Evolutionary conservation across 2,113 vertebrate species (phyloP), one percentile per base, ranked within the genome.

Genomic region (Pantherophis guttatus): DNA sequence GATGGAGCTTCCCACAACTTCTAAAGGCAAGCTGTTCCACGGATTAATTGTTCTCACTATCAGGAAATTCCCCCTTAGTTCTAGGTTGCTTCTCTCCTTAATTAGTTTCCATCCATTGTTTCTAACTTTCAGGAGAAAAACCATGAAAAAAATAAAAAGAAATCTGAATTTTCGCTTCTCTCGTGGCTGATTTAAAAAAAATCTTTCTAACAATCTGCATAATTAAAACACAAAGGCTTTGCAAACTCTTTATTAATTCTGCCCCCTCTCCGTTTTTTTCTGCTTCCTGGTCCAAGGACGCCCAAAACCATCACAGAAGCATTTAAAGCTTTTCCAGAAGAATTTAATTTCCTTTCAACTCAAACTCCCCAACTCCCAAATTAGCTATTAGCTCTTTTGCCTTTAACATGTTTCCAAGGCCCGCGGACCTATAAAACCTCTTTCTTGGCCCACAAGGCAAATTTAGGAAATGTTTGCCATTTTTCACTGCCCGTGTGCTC

Each of bases 401-500:
- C 93, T 96, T 96, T 94, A 88, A 94, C 94, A 70, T 10, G 44
- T 94, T 95, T 96, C 85, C 94, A 96, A 92, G 48, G 53, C 44
- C 94, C 58, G 91, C 87, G 93, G 90, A 48, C 89, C 95, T 93
- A 58, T 94, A 95, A 96, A 96, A 94, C 95, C 94, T 50, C 91
- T 3, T 0, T 90, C 95, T 62, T 87, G 62, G 48, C 12, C 3
- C 39, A 54, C 21, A 90, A 91, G 90, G 85, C 0, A 0, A 10
- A 70, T 87, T 89, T 92, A 95, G 95, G 94, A 96, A 96, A 96
- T 95, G 87, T 54, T 91, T 95, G n/a, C 55, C 85, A 55, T 94
- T 95, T 93, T 95, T 95, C 95, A 95, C 50, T 92, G 59, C 88
- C 92, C 33, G n/a, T 87, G 86, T 86, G 92, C 5, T 0, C 92